Percentiles rank a stretch among this genome's conserved stretches.
Conservation (phyloP, 37 sponge, comb jelly and placozoan genomes). For the Theonella swinhoei region DNA sequence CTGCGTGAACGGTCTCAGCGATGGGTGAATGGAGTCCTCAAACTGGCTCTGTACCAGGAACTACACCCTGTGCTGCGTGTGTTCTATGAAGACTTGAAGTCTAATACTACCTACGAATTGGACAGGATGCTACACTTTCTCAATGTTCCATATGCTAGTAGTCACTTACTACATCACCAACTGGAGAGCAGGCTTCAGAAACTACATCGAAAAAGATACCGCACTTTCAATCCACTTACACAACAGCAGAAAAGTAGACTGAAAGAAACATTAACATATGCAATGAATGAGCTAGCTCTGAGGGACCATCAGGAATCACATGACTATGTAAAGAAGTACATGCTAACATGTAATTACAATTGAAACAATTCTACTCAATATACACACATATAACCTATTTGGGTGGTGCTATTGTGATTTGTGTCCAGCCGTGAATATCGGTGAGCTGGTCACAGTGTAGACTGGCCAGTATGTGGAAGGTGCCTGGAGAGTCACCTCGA, state of each 20-base stretch:
- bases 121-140: background rate
- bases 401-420: background rate
- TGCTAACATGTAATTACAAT: background rate
- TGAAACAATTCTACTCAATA: background rate
- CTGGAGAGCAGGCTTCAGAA: too few relatives aligned
- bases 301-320: background rate
- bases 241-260: background rate
- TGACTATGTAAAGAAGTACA: background rate
- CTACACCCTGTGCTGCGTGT: background rate
- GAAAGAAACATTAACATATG: background rate
- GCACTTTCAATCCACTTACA: background rate
- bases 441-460: conserved; percentile 81
- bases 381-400: background rate
- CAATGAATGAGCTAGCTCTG: background rate
- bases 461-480: conserved; percentile 49
- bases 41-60: background rate
- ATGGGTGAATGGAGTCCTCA: background rate
- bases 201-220: background rate
- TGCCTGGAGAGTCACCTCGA: conserved; percentile 19
- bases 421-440: conserved; percentile 48
- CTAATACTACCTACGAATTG: background rate
- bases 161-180: too few relatives aligned
- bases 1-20: background rate
- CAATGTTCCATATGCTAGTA: background rate
- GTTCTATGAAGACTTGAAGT: background rate